These are phyloP conservation scores for Hippocampus mohnikei DNA, from an alignment of 2,113 vertebrate species.

Conservation along the genomic window DNA sequence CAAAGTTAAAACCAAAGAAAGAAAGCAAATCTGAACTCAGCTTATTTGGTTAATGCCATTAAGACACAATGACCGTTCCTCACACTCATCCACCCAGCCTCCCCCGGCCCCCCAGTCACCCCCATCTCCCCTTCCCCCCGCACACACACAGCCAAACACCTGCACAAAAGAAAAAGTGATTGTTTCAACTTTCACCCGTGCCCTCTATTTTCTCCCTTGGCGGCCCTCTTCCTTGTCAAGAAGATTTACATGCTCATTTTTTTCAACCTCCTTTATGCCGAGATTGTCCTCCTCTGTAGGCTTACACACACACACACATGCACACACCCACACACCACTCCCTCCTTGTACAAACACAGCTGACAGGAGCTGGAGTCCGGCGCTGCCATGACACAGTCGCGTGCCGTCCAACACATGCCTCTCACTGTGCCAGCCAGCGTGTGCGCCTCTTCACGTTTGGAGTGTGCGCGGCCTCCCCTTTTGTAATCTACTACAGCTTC, in stretches of 20 bases:
- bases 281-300: conserved; percentile 23
- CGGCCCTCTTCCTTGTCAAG: conserved; percentile 45
- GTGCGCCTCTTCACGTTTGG: conserved; percentile 28
- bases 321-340: conserved; percentile 6
- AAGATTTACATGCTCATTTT: conserved; percentile 61
- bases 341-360: conserved; percentile 72
- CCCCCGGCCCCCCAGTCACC: too few species aligned
- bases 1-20: conserved; percentile 55
- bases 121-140: conserved; percentile 3
- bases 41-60: conserved; percentile 67
- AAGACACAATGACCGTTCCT: conserved; percentile 24
- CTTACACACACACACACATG: not conserved
- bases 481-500: conserved; percentile 12
- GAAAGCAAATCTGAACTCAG: conserved; percentile 43
- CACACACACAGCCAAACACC: conserved; percentile 38
- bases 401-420: conserved; percentile 69
- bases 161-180: conserved; percentile 59
- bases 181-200: conserved; percentile 57
- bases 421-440: conserved; percentile 49
- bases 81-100: conserved; percentile 10
- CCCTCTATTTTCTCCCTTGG: conserved; percentile 29
- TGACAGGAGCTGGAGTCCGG: conserved; percentile 57
- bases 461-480: conserved; percentile 23
- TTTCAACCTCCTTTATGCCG: conserved; percentile 36
- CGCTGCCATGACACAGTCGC: conserved; percentile 62